A percentile compares a stretch with the other conserved stretches of the same genome.
Evolutionary conservation across 1,140 invertebrate species (phyloP).

Genomic region (Papilio helenus): DNA sequence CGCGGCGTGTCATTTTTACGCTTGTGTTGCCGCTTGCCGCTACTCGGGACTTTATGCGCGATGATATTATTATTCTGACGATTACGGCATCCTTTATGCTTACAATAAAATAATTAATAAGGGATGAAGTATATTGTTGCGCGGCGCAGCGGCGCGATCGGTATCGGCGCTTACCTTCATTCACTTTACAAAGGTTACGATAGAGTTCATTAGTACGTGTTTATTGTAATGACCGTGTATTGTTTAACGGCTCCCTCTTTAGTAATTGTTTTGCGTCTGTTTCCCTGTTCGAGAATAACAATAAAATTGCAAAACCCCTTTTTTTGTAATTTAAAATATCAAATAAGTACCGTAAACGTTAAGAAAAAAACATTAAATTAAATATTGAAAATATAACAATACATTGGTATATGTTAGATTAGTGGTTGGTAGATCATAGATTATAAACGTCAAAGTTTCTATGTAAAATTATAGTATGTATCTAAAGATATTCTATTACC

Average conservation of each 20-base stretch:
- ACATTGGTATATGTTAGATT: not conserved
- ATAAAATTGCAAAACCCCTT: slow-evolving; percentile 23
- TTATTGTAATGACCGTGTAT: slow-evolving; percentile 47
- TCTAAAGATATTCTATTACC: not conserved
- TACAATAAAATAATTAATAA: slow-evolving; percentile 84
- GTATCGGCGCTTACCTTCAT: slow-evolving; percentile 75
- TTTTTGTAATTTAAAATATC: not conserved
- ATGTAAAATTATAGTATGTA: not conserved
- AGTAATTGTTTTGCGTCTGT: slow-evolving; percentile 50
- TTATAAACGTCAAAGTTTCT: not conserved
- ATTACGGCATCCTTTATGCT: slow-evolving; percentile 82
- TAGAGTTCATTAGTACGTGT: slow-evolving; percentile 65
- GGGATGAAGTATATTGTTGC: slow-evolving; percentile 79
- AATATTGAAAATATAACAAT: too few relatives aligned
- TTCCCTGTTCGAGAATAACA: slow-evolving; percentile 34
- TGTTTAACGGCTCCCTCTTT: slow-evolving; percentile 49
- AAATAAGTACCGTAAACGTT: not conserved
- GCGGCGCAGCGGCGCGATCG: slow-evolving; percentile 71
- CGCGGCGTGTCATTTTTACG: slow-evolving; percentile 81
- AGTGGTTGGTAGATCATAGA: not conserved
- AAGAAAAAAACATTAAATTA: not conserved
- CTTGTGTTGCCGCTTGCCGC: slow-evolving; percentile 80
- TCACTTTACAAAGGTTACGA: slow-evolving; percentile 68
- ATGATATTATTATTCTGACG: slow-evolving; percentile 83
- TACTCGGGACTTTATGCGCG: slow-evolving; percentile 81